These are phyloP conservation scores for Phymorhynchus buccinoides DNA, from an alignment of 1,140 invertebrate genomes.

Conservation along the genomic window DNA sequence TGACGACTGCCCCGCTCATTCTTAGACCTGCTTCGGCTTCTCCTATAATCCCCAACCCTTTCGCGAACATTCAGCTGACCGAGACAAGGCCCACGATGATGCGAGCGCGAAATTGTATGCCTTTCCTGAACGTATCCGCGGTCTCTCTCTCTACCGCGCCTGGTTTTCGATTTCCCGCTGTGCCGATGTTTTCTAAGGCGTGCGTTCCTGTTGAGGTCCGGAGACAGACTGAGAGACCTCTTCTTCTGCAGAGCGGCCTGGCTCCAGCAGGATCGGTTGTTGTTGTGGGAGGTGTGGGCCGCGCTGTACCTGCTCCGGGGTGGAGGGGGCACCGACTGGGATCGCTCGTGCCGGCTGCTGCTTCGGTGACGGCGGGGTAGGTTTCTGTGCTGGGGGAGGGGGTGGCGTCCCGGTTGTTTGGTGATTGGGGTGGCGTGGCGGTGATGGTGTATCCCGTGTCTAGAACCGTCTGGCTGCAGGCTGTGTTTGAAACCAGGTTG, in stretches of 20 bases:
- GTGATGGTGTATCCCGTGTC: not conserved
- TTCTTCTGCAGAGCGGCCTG: not conserved
- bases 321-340: not conserved
- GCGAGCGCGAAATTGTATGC: too few relatives aligned
- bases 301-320: not conserved
- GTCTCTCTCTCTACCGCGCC: too few relatives aligned
- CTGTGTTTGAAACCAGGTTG: not conserved
- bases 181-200: too few relatives aligned
- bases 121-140: too few relatives aligned
- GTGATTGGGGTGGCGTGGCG: not conserved
- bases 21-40: not conserved
- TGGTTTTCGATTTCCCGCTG: too few relatives aligned
- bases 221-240: not conserved
- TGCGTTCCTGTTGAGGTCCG: not conserved
- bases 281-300: not conserved
- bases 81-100: too few relatives aligned
- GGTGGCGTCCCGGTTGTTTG: not conserved
- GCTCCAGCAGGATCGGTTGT: constrained; percentile 4
- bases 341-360: not conserved
- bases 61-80: too few relatives aligned
- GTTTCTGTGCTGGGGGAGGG: too few relatives aligned
- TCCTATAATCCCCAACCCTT: not conserved
- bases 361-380: not conserved
- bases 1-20: not conserved
- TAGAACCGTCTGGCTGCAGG: not conserved